Evolutionary conservation across 2,888 invertebrate genomes (phyloP).

Genomic region (Crematogaster levior): DNA sequence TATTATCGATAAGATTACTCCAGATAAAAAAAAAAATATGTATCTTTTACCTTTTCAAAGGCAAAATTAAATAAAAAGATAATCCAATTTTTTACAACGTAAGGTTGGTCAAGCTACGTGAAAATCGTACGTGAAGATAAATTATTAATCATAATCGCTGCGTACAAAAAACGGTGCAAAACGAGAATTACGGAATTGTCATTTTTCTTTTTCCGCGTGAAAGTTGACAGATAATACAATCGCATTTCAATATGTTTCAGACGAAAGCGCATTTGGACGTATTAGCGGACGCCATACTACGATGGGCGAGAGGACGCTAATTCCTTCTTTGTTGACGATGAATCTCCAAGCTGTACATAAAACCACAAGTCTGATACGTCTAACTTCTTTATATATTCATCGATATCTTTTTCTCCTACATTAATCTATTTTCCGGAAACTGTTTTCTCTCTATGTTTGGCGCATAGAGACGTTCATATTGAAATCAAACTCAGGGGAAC

Average conservation of each 20-base stretch:
- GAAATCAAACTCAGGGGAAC: constrained; percentile 74
- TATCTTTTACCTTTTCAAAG: neutral
- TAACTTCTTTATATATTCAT: constrained; percentile 71
- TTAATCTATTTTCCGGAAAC: constrained; percentile 66
- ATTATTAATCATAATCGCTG: neutral
- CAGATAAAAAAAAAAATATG: neutral
- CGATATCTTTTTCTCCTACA: constrained; percentile 60
- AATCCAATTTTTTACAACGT: neutral
- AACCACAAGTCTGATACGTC: constrained; percentile 73
- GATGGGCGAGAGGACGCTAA: constrained; percentile 98
- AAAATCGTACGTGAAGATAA: too few relatives aligned
- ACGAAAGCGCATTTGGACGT: constrained; percentile 98
- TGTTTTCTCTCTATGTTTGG: constrained; percentile 56
- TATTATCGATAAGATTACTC: neutral
- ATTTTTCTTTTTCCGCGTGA: neutral
- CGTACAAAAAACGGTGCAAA: neutral
- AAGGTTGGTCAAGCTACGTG: too few relatives aligned
- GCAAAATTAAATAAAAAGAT: constrained; percentile 11
- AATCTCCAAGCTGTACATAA: constrained; percentile 71
- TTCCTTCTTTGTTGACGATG: constrained; percentile 69
- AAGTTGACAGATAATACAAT: constrained; percentile 11
- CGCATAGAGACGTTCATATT: constrained; percentile 63
- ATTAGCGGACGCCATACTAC: constrained; percentile 95
- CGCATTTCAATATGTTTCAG: constrained; percentile 87
- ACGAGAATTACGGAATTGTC: neutral